Conservation (phyloP, 2,797 vertebrate genomes). For the Propithecus perrieri region DNA sequence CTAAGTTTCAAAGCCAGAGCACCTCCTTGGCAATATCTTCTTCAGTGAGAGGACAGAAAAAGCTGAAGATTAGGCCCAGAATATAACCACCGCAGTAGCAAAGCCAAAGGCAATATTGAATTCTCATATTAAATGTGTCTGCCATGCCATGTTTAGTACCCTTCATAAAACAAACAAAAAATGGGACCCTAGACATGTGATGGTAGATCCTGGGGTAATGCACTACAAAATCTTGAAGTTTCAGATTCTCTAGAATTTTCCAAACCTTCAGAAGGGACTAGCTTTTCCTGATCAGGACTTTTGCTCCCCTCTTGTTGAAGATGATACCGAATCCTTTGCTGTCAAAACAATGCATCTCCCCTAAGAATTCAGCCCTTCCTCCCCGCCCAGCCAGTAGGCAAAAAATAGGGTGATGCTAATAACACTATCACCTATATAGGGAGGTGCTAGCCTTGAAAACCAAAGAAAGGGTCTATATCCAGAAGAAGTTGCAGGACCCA, state of each 20-base stretch:
- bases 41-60: not conserved
- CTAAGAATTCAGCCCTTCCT: not conserved
- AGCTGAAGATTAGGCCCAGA: not conserved
- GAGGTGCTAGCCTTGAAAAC: not conserved
- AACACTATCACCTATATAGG: not conserved
- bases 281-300: not conserved
- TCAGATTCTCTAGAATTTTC: not conserved
- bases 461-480: not conserved
- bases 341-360: fast-evolving
- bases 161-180: not conserved
- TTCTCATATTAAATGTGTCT: not conserved
- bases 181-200: too few relatives aligned
- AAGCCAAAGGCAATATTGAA: not conserved
- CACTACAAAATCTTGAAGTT: not conserved
- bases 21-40: not conserved
- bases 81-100: not conserved
- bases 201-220: not conserved
- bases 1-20: not conserved
- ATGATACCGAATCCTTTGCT: not conserved
- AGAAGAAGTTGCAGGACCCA: not conserved
- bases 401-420: not conserved
- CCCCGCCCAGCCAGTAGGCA: too few relatives aligned
- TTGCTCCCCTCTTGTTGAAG: not conserved
- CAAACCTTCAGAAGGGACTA: not conserved
- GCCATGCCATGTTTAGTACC: too few relatives aligned